A percentile compares a stretch with the other conserved stretches of the same genome.
These are phyloP conservation scores for Zygogramma bicolorata DNA, from an alignment of 2,888 invertebrate genomes.

Conservation along the genomic window DNA sequence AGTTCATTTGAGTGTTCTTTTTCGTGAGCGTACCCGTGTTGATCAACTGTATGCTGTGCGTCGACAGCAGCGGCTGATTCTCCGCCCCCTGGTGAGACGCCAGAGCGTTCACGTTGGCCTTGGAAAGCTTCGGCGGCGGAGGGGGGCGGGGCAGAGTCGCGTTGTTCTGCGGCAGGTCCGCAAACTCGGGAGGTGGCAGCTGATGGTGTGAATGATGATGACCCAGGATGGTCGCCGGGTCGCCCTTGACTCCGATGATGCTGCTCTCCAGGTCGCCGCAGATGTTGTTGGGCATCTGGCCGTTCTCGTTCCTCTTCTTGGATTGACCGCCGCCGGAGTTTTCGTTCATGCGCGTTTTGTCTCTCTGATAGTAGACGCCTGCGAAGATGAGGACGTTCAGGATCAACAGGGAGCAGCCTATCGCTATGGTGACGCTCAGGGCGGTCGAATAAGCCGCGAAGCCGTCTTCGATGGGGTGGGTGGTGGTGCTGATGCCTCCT, in stretches of 20 bases:
- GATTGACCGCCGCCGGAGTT: constrained; percentile 70
- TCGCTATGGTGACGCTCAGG: constrained; percentile 92
- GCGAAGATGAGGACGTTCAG: constrained; percentile 94
- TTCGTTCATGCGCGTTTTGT: constrained; percentile 80
- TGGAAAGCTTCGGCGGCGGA: constrained; percentile 80
- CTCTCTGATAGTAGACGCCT: constrained; percentile 93
- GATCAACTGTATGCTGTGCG: constrained; percentile 83
- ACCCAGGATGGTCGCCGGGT: constrained; percentile 79
- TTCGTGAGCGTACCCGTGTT: constrained; percentile 83
- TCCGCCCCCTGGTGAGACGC: constrained; percentile 72
- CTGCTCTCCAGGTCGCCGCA: constrained; percentile 84
- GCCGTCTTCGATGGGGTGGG: constrained; percentile 80
- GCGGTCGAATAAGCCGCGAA: constrained; percentile 93
- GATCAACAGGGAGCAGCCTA: constrained; percentile 92
- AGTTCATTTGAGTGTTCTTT: constrained; percentile 77
- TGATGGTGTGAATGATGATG: constrained; percentile 85
- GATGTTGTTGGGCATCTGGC: constrained; percentile 90
- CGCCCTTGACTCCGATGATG: constrained; percentile 67
- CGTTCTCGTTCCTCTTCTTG: constrained; percentile 84
- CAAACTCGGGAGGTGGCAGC: constrained; percentile 86
- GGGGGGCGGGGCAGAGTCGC: constrained; percentile 79
- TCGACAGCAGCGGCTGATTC: constrained; percentile 77
- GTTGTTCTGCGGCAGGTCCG: constrained; percentile 81
- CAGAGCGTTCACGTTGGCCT: constrained; percentile 70
- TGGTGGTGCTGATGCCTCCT: constrained; percentile 67